These are phyloP conservation scores for Drosophila quadrilineata DNA, from an alignment of 1,140 invertebrate species.

Conservation along the genomic window DNA sequence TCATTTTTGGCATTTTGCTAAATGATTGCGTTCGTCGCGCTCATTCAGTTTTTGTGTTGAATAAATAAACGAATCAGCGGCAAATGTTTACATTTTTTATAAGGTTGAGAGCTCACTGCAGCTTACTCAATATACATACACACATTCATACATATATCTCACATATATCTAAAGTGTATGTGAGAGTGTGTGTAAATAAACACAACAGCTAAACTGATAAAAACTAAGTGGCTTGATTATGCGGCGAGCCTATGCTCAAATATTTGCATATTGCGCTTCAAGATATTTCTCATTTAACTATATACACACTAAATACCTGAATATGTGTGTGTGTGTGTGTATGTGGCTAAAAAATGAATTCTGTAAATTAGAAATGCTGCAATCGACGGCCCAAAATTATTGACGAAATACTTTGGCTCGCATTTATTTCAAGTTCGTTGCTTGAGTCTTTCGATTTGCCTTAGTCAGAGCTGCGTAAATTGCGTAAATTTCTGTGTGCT, in stretches of 20 bases:
- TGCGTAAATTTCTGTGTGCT: constrained; percentile 61
- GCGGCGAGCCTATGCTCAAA: constrained; percentile 46
- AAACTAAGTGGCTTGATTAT: constrained; percentile 52
- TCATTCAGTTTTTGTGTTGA: no score
- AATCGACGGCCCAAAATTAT: constrained; percentile 16
- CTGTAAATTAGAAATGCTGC: constrained; percentile 63
- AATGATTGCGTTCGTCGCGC: constrained; percentile 50
- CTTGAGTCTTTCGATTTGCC: constrained; percentile 74
- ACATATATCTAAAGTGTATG: no score
- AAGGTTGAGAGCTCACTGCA: constrained; percentile 5
- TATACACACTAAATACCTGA: no score
- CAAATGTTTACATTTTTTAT: constrained; percentile 67
- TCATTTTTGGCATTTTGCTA: constrained; percentile 50
- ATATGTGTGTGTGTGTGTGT: no score
- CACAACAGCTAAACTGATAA: constrained; percentile 35
- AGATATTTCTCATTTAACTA: no score
- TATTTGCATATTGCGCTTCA: constrained; percentile 53
- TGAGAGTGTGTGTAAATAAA: constrained; percentile 45
- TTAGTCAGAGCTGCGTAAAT: constrained; percentile 61
- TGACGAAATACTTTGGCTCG: no score
- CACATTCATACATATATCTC: no score
- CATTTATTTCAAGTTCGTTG: constrained; percentile 74
- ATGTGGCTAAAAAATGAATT: constrained; percentile 46
- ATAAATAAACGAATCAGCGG: constrained; percentile 50
- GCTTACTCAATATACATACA: constrained; percentile 58